Conservation (phyloP, 2,113 vertebrate genomes). For the Romanogobio albipinnatus region DNA sequence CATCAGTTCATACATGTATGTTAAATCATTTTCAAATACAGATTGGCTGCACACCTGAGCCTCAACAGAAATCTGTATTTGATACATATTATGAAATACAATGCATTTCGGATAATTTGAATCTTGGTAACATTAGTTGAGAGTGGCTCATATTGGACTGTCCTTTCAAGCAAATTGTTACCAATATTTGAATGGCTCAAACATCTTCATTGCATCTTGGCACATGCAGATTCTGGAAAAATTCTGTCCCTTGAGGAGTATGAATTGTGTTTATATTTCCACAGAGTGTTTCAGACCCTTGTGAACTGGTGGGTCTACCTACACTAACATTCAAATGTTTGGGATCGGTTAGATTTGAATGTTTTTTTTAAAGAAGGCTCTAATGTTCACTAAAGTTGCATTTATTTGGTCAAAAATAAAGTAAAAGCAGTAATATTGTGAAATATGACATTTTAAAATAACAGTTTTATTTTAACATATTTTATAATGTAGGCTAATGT, state of each 20-base stretch:
- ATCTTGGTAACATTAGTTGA: slow-evolving; percentile 38
- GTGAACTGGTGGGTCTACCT: neutral
- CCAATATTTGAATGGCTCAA: slow-evolving; percentile 35
- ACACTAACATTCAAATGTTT: neutral
- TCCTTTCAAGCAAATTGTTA: slow-evolving; percentile 35
- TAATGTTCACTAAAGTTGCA: too few species aligned
- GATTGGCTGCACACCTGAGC: slow-evolving; percentile 33
- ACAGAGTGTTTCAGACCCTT: neutral
- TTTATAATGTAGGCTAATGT: too few species aligned
- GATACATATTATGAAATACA: slow-evolving; percentile 18
- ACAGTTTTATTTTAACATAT: too few species aligned
- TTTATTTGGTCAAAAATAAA: too few species aligned
- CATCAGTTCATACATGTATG: neutral
- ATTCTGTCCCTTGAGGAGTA: slow-evolving; percentile 14
- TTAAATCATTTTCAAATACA: slow-evolving; percentile 31
- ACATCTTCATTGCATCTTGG: neutral
- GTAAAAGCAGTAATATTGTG: too few species aligned
- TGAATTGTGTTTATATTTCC: neutral
- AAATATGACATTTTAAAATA: too few species aligned
- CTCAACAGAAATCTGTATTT: slow-evolving; percentile 43
- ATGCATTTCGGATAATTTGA: neutral
- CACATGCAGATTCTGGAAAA: slow-evolving; percentile 12
- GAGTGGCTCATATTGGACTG: neutral
- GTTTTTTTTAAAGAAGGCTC: too few species aligned
- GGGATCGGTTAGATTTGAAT: neutral